Evolutionary conservation across 2,888 invertebrate genomes (phyloP), one percentile per base, ranked within the genome.

Genomic region (Tetragonisca angustula): DNA sequence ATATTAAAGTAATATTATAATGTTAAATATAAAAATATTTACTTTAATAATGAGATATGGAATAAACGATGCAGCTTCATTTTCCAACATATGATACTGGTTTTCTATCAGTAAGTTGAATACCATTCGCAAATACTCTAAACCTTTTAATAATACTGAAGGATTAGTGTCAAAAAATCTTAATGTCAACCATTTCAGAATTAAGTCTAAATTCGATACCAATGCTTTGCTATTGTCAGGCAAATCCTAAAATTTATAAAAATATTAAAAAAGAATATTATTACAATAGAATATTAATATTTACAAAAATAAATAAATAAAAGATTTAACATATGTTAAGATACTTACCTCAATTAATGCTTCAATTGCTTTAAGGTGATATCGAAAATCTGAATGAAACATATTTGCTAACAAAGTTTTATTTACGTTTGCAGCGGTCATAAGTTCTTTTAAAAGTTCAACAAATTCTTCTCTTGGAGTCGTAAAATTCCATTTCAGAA

Each of bases 161-260:
- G 99, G 99, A 95, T 99, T 99, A 43, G 99, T 99, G 95, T 99
- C 99, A 93, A 99, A 99, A 95, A 99, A 99, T 83, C 99, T 96
- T 69, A 99, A 95, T 0, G 99, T 99, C 90, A 99, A 94, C 99
- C 99, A 99, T 94, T 99, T 99, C 68, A 99, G 96, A 77, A 99
- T 97, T 84, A 99, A 95, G 95, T 99, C 99, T 84, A 99, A 95
- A 95, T 99, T 99, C 32, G 97, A 97, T 88, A 98, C 96, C 64
- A 99, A 96, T 0, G 98, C 97, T 90, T 97, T 96, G 62, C 96
- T 96, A 91, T 98, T 97, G n/a, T 96, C 96, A 5, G 96, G 96
- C 73, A 98, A 94, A 94, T 98, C 98, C 95, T 96, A 90, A 24
- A 92, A 88, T 83, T 50, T 43, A 59, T 43, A 61, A 49, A 71